A percentile compares a stretch with the other conserved stretches of the same genome.
Evolutionary conservation across 2,113 vertebrate genomes (phyloP).

Genomic region (Peromyscus californicus): DNA sequence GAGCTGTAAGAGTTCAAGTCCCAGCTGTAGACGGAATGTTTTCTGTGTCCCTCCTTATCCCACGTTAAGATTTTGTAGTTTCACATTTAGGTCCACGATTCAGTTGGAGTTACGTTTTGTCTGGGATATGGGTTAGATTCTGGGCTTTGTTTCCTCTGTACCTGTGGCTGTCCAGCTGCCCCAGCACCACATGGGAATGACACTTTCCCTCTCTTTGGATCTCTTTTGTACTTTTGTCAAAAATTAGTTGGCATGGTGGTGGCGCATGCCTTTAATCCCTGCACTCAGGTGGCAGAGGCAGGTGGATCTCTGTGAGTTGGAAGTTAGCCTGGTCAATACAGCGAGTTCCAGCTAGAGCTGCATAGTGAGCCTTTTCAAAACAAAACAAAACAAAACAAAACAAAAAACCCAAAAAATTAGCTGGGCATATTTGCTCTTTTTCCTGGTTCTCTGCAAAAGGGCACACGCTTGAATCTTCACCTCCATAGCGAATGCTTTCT

Average conservation of each 20-base stretch:
- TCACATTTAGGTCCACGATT: not conserved
- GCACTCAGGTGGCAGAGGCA: not conserved
- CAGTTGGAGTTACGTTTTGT: slow-evolving; percentile 4
- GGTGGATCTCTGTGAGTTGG: not conserved
- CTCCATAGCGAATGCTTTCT: not conserved
- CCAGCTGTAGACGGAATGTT: not conserved
- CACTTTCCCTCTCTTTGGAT: not conserved
- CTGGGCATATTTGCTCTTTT: not conserved
- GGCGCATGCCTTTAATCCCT: not conserved
- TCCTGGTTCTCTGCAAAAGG: not conserved
- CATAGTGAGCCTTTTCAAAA: not conserved
- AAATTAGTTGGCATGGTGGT: not conserved
- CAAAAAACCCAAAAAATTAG: not conserved
- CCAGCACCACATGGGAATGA: not conserved
- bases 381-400: not conserved
- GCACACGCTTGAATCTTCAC: too few relatives aligned
- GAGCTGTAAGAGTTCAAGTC: not conserved
- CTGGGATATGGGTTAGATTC: not conserved
- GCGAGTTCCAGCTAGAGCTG: not conserved
- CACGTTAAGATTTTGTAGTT: not conserved
- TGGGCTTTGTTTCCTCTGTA: not conserved
- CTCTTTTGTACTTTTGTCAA: not conserved
- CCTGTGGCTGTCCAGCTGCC: not conserved
- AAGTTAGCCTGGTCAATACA: not conserved
- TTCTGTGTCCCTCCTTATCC: not conserved